These are phyloP conservation scores for Rhogogaster chlorosoma DNA, from an alignment of 2,888 invertebrate species.

Conservation along the genomic window DNA sequence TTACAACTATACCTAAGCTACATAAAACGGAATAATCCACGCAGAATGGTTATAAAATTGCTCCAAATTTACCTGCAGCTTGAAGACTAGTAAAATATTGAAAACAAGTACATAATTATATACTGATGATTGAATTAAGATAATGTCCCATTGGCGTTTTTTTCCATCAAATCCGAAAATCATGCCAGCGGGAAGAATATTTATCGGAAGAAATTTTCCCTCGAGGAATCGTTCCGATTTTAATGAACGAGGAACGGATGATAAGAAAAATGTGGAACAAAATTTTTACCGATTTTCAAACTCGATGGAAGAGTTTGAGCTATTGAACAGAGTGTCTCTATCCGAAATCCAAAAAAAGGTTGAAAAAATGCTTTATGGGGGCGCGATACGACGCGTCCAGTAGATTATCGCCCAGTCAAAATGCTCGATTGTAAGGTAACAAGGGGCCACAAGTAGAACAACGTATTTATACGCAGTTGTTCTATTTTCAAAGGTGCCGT, in stretches of 20 bases:
- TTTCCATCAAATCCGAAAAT: no score
- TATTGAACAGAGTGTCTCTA: neutral
- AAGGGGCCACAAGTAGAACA: conserved; percentile 39
- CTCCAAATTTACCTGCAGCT: neutral
- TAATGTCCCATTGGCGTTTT: no score
- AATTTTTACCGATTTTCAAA: no score
- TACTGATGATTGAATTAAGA: neutral
- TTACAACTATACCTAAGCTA: neutral
- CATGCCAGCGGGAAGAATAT: no score
- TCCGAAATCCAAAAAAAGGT: neutral
- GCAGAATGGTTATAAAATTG: neutral
- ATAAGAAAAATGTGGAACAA: no score
- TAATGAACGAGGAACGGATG: no score
- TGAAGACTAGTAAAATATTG: neutral
- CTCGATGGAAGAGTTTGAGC: no score
- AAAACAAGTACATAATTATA: neutral
- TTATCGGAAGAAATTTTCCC: no score
- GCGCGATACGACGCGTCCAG: neutral
- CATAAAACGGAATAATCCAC: neutral
- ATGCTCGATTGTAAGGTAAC: conserved; percentile 34
- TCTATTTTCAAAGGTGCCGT: conserved; percentile 43
- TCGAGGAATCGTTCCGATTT: no score
- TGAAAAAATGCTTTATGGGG: neutral
- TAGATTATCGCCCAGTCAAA: conserved; percentile 11
- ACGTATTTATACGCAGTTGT: conserved; percentile 49